Conservation (phyloP, 2,888 invertebrate species). For the Ormyrus labotus region DNA sequence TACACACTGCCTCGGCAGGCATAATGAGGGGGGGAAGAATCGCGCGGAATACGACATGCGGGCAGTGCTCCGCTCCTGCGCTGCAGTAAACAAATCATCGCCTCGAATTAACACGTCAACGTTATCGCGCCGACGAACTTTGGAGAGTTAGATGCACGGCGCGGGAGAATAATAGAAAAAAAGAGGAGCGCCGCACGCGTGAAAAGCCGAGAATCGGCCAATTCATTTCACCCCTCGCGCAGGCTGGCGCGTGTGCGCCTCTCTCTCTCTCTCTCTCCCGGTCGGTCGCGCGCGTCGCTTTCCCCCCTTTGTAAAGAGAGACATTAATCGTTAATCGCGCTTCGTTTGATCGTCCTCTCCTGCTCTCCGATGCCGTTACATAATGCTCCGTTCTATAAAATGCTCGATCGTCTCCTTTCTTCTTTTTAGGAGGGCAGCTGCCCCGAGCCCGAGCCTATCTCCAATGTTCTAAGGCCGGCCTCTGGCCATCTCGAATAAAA, state of each 20-base stretch:
- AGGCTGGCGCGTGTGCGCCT: too few species aligned
- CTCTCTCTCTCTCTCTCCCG: too few species aligned
- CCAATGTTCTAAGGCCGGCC: not conserved
- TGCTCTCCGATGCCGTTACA: conserved; percentile 18
- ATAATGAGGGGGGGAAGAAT: too few species aligned
- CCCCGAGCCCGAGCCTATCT: conserved; percentile 11
- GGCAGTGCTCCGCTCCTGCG: not conserved
- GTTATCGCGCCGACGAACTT: conserved; percentile 25
- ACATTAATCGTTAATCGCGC: conserved; percentile 61
- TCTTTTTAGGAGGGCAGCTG: conserved; percentile 23
- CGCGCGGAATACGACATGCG: too few species aligned
- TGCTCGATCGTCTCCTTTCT: not conserved
- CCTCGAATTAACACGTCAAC: conserved; percentile 38
- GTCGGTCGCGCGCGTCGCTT: conserved; percentile 20
- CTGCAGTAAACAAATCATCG: conserved; percentile 33
- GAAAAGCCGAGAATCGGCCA: conserved; percentile 52
- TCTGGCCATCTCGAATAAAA: not conserved
- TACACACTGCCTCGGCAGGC: not conserved
- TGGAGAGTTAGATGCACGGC: not conserved
- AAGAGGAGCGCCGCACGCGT: conserved; percentile 23
- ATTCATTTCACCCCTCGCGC: conserved; percentile 37
- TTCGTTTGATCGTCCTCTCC: conserved; percentile 53
- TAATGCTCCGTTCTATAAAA: not conserved
- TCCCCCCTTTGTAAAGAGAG: conserved; percentile 45
- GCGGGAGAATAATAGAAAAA: conserved; percentile 25